A percentile compares a stretch with the other conserved stretches of the same genome.
phyloP scores from a whole-genome alignment of 2,888 invertebrate species.

The Vanessa cardui region DNA sequence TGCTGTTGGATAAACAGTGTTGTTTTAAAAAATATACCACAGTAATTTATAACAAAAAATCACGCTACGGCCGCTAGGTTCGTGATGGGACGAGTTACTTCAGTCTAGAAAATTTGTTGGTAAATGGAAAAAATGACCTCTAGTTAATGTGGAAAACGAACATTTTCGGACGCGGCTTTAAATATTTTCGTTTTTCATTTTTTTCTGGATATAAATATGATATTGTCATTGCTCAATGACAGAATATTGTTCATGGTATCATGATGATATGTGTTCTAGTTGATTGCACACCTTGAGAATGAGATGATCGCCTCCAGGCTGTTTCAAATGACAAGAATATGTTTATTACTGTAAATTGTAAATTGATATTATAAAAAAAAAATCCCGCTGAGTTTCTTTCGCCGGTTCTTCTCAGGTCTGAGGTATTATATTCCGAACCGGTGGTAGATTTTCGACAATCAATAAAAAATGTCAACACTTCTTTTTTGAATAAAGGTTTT shows the following conservation, averaged over 20 bases:
- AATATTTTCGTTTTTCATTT: slow-evolving; percentile 1
- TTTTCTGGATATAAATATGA: neutral
- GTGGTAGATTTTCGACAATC: too few relatives aligned
- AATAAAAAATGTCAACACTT: too few relatives aligned
- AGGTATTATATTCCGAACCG: too few relatives aligned
- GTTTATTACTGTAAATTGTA: too few relatives aligned
- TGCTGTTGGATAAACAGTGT: slow-evolving; percentile 28
- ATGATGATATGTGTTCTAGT: too few relatives aligned
- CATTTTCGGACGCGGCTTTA: neutral
- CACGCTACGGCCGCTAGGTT: slow-evolving; percentile 15
- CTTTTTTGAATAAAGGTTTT: too few relatives aligned
- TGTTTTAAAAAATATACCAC: slow-evolving; percentile 28
- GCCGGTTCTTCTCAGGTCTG: too few relatives aligned
- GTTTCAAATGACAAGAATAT: too few relatives aligned
- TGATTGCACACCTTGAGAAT: too few relatives aligned
- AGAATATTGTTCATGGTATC: neutral
- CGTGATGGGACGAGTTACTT: slow-evolving; percentile 9
- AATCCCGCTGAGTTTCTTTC: too few relatives aligned
- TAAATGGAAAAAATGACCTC: slow-evolving; percentile 11
- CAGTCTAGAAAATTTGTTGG: slow-evolving; percentile 9
- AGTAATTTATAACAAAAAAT: slow-evolving; percentile 30
- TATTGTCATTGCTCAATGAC: neutral
- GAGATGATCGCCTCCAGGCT: too few relatives aligned
- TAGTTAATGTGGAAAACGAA: slow-evolving; percentile 6
- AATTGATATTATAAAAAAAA: too few relatives aligned